phyloP scores from a whole-genome alignment of 2,888 invertebrate genomes.

The Flabesymbios commensalis region DNA sequence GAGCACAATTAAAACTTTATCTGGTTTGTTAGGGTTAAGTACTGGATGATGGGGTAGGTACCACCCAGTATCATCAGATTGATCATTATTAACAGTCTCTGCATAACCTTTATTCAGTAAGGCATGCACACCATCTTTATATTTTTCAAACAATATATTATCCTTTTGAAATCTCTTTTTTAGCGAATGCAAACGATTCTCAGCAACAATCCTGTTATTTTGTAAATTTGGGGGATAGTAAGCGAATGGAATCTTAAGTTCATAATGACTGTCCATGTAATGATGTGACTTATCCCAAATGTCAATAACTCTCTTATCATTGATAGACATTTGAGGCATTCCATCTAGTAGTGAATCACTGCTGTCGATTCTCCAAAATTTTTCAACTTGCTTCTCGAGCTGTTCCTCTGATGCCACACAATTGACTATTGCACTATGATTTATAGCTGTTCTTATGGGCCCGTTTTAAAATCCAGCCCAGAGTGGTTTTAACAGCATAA shows the following conservation, averaged over 20 bases:
- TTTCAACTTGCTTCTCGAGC: neutral
- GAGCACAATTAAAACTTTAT: conserved; percentile 14
- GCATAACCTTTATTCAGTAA: neutral
- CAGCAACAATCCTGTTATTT: neutral
- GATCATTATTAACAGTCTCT: neutral
- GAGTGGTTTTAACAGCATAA: neutral
- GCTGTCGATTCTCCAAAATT: conserved; percentile 3
- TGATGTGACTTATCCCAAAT: neutral
- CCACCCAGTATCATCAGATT: neutral
- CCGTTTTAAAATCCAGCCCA: neutral
- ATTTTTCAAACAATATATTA: neutral
- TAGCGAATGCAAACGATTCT: neutral
- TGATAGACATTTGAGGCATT: no score
- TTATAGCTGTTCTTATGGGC: no score
- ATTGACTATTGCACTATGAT: no score
- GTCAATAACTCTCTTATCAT: neutral
- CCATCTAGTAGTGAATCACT: neutral
- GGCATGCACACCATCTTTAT: neutral
- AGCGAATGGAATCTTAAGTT: neutral
- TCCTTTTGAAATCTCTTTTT: neutral
- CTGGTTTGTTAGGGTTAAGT: neutral
- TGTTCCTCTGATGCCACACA: no score
- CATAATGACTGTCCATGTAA: neutral
- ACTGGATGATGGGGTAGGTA: neutral
- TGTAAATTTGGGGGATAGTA: neutral